Base-by-base conservation (phyloP, 2,888 invertebrate genomes). In the Macroteleia sp. region DNA sequence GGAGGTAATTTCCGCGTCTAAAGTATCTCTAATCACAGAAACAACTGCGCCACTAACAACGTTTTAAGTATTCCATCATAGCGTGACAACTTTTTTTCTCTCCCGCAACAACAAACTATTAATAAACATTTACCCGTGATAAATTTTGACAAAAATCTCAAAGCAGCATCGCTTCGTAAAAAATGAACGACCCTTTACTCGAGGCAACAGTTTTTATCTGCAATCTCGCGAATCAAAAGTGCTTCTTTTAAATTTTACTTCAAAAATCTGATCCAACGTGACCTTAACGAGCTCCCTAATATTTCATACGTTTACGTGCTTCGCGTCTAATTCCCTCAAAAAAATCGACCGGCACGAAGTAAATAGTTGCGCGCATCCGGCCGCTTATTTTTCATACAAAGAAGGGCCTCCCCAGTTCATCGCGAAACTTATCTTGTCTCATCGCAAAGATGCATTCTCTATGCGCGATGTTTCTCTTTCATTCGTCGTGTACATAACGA, bases 281-380 rank as follows among this genome's bases (percentile, higher is more conserved):
- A 75, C 75, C 75, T 54, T 75, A 67, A 75, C 75, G 75, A 67
- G 75, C 61, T 61, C 67, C 67, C 67, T 59, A 67, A 74, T 66
- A 66, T 74, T 74, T 74, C 74, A 74, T 74, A 67, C 74, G 74
- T 74, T 74, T 73, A 67, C 74, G 74, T 66, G 74, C 74, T 32
- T 67, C 74, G 74, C 74, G 66, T 74, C 66, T 66, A 74, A 74
- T 74, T 74, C 61, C 62, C 42, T 50, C 52, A 67, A 67, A 74
- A n/a, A 74, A 64, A 74, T 67, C 52, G 74, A 67, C 52, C 74
- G 59, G 28, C 50, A 67, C 52, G 74, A 59, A 59, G 66, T 46
- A 67, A 75, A 67, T 67, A 75, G 67, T 75, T 57, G 66, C 59
- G 67, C 61, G 48, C 61, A 61, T 67, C 61, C 75, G 67, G 61